Percentiles rank a stretch among this genome's conserved stretches.
Conservation (phyloP, 2,888 invertebrate genomes). For the Callyntrura guangdongensis region DNA sequence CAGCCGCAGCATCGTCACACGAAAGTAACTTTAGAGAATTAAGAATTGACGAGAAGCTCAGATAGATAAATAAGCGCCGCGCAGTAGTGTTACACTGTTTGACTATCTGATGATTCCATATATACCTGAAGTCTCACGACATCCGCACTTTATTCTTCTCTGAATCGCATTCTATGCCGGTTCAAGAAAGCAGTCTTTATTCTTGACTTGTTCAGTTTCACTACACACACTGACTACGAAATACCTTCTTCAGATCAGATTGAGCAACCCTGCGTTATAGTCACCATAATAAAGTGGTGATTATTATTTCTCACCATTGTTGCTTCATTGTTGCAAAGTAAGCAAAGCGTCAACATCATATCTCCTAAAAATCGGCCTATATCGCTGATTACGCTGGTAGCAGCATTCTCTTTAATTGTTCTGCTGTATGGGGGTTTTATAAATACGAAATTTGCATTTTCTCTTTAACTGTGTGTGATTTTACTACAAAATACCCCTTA, state of each 20-base stretch:
- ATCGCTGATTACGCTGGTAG: background rate
- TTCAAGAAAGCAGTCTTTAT: conserved; percentile 76
- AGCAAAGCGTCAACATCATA: conserved; percentile 19
- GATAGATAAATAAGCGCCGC: conserved; percentile 36
- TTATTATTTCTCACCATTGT: conserved; percentile 37
- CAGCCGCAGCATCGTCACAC: conserved; percentile 9
- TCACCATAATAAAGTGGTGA: conserved; percentile 28
- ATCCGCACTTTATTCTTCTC: conserved; percentile 80
- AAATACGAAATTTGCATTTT: conserved; percentile 29
- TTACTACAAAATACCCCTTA: conserved; percentile 11
- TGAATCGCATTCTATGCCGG: conserved; percentile 80
- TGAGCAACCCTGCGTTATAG: conserved; percentile 47
- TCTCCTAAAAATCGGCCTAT: conserved; percentile 34
- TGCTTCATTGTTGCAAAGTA: conserved; percentile 58
- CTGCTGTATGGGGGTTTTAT: conserved; percentile 5
- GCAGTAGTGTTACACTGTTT: conserved; percentile 64
- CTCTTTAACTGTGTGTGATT: conserved; percentile 35
- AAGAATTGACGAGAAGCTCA: conserved; percentile 34
- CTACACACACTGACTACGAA: conserved; percentile 71
- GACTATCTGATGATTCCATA: conserved; percentile 77
- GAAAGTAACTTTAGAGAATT: conserved; percentile 17
- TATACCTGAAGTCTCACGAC: conserved; percentile 78
- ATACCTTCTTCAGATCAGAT: conserved; percentile 48
- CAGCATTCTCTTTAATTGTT: conserved; percentile 42
- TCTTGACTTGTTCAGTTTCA: conserved; percentile 76